phyloP scores from a whole-genome alignment of 2,797 vertebrate species.

The Brachyalestes nurse region DNA sequence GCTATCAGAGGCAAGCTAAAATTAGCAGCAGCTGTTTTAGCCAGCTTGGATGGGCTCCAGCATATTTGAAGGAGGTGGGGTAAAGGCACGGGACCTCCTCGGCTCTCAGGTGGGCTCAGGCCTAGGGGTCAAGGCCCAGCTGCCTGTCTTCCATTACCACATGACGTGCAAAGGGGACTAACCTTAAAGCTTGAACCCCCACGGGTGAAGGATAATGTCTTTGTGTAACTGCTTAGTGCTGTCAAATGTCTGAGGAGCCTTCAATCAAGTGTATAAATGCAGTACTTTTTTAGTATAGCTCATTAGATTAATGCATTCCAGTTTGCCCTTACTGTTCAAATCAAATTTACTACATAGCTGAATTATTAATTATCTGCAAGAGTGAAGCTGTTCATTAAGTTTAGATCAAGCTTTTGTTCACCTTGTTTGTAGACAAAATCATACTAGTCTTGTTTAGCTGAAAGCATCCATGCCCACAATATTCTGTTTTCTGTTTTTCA shows the following conservation, averaged over 20 bases:
- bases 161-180: background rate
- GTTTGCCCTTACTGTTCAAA: too few relatives aligned
- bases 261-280: background rate
- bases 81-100: slow-evolving; percentile 27
- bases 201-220: background rate
- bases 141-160: slow-evolving; percentile 30
- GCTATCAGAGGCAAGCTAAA: slow-evolving; percentile 54
- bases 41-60: slow-evolving; percentile 34
- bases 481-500: too few relatives aligned
- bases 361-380: too few relatives aligned
- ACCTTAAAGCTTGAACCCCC: slow-evolving; percentile 8
- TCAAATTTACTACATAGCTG: too few relatives aligned
- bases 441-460: too few relatives aligned
- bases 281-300: background rate
- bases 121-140: slow-evolving; percentile 29
- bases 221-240: background rate
- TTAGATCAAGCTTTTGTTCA: too few relatives aligned
- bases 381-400: too few relatives aligned
- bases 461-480: too few relatives aligned
- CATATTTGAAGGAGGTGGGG: slow-evolving; percentile 54
- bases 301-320: too few relatives aligned
- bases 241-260: background rate
- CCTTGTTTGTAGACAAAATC: too few relatives aligned
- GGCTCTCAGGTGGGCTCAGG: slow-evolving; percentile 40
- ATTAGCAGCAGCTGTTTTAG: slow-evolving; percentile 62